A percentile compares a stretch with the other conserved stretches of the same genome.
Conservation (phyloP, 92 coral and sea anemone genomes). For the Pocillopora grandis region DNA sequence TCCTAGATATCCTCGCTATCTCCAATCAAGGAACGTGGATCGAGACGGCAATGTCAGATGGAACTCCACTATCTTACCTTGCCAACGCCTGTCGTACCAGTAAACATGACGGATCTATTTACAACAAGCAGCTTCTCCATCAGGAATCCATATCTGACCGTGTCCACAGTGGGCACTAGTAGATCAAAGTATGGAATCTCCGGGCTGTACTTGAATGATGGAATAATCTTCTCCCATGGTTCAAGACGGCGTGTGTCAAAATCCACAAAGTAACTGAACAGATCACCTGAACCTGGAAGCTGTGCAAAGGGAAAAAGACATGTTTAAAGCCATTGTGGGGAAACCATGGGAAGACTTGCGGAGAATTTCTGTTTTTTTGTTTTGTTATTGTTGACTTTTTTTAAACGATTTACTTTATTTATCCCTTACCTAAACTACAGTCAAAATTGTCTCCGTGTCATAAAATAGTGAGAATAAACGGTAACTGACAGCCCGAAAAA, state of each 20-base stretch:
- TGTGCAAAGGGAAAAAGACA: slow-evolving; percentile 6
- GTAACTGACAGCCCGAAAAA: too few species aligned
- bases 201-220: slow-evolving; percentile 77
- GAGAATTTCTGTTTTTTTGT: not conserved
- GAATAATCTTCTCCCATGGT: slow-evolving; percentile 99
- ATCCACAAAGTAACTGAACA: slow-evolving; percentile 95
- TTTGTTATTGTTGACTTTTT: too few species aligned
- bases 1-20: too few species aligned
- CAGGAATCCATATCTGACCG: slow-evolving; percentile 93
- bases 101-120: slow-evolving; percentile 88
- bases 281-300: slow-evolving; percentile 98
- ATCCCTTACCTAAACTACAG: too few species aligned
- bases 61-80: slow-evolving; percentile 57
- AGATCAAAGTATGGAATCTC: slow-evolving; percentile 88
- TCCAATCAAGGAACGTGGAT: too few species aligned
- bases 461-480: too few species aligned
- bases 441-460: too few species aligned
- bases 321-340: not conserved
- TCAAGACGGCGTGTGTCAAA: slow-evolving; percentile 97
- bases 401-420: too few species aligned
- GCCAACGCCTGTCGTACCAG: slow-evolving; percentile 99
- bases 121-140: slow-evolving; percentile 87
- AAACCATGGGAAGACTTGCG: not conserved
- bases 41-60: too few species aligned
- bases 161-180: slow-evolving; percentile 97